These are phyloP conservation scores for Acrocyrtus sp. DNA, from an alignment of 2,888 invertebrate species.

Conservation along the genomic window DNA sequence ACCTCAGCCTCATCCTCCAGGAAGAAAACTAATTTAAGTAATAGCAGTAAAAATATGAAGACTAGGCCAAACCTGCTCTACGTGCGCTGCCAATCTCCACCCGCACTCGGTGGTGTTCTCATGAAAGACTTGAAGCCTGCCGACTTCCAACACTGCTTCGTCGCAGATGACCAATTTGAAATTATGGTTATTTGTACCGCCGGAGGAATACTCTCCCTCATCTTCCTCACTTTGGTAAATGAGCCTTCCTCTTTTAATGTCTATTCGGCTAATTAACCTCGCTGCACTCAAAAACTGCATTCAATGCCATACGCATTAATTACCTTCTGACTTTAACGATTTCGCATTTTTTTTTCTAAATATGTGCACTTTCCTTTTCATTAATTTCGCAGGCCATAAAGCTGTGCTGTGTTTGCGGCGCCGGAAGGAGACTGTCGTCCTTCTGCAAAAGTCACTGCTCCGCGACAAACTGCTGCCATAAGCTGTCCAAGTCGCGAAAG, in stretches of 20 bases:
- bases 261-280: no score
- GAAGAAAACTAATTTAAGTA: slow-evolving; percentile 2
- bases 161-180: slow-evolving; percentile 54
- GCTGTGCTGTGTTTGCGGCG: slow-evolving; percentile 50
- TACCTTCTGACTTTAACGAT: no score
- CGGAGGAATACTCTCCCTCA: slow-evolving; percentile 48
- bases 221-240: slow-evolving; percentile 54
- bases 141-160: slow-evolving; percentile 58
- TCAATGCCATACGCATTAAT: no score
- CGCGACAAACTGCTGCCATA: slow-evolving; percentile 44
- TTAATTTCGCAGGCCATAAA: slow-evolving; percentile 34
- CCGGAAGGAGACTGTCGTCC: slow-evolving; percentile 30
- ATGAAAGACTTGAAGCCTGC: slow-evolving; percentile 55
- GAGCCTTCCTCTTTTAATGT: no score
- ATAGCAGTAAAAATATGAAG: slow-evolving; percentile 9
- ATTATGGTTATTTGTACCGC: slow-evolving; percentile 57
- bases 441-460: slow-evolving; percentile 48
- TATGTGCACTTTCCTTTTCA: no score
- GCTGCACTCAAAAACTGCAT: no score
- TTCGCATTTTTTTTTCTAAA: no score
- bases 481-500: slow-evolving; percentile 35
- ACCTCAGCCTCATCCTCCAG: background rate
- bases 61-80: slow-evolving; percentile 41
- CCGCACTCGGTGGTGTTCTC: slow-evolving; percentile 42
- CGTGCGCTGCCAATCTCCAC: slow-evolving; percentile 51